Percentiles rank a stretch among this genome's conserved stretches.
These are phyloP conservation scores for Sebastolobus altivelis DNA, from an alignment of 2,797 vertebrate genomes.

Conservation along the genomic window DNA sequence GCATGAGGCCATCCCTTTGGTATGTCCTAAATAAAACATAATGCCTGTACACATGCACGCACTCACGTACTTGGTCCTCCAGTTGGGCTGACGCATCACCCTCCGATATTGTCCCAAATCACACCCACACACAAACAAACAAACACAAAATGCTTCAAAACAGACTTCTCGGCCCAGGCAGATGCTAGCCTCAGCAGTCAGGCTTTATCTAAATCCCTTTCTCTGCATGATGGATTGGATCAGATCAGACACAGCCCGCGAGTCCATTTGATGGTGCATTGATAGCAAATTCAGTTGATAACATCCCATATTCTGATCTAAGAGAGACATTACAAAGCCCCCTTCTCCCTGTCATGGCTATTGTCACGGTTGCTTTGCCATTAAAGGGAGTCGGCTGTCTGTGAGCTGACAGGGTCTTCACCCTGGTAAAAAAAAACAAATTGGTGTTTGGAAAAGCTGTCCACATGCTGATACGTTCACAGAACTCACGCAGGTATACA, in stretches of 20 bases:
- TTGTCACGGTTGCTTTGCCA: constrained; percentile 51
- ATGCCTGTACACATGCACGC: constrained; percentile 6
- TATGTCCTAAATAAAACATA: background rate
- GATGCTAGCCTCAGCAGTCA: constrained; percentile 44
- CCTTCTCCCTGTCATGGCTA: constrained; percentile 28
- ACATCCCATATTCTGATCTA: constrained; percentile 38
- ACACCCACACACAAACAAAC: constrained; percentile 34
- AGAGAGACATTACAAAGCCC: constrained; percentile 47
- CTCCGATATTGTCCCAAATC: constrained; percentile 39
- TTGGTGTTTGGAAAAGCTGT: constrained; percentile 30
- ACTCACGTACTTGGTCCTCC: background rate
- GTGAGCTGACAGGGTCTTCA: constrained; percentile 39
- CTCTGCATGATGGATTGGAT: constrained; percentile 66
- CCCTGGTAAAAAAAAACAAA: constrained; percentile 16
- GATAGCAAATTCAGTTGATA: constrained; percentile 65
- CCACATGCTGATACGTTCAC: constrained; percentile 16
- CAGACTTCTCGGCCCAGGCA: constrained; percentile 35
- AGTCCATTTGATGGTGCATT: constrained; percentile 65
- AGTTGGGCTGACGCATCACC: constrained; percentile 26
- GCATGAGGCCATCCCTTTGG: background rate
- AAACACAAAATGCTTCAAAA: constrained; percentile 50
- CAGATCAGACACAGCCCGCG: constrained; percentile 60
- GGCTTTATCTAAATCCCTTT: constrained; percentile 68
- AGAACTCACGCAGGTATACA: constrained; percentile 1
- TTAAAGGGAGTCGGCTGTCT: constrained; percentile 33